Evolutionary conservation across 2,797 vertebrate species (phyloP).

Genomic region (Hydrocynus forskahlii): DNA sequence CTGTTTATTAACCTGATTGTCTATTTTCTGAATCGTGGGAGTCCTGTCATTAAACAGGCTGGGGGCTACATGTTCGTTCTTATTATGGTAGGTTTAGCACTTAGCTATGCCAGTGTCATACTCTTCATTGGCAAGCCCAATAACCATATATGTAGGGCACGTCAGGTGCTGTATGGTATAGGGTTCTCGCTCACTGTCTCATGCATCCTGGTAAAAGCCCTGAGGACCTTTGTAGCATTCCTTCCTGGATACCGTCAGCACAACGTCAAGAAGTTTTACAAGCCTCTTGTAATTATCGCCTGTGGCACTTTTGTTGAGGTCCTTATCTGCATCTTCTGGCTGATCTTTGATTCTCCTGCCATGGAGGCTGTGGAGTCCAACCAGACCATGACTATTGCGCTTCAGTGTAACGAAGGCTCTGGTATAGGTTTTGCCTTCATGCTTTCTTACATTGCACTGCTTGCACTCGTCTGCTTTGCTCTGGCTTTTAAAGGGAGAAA

Average conservation of each 20-base stretch:
- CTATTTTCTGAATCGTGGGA: slow-evolving; percentile 54
- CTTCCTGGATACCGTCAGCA: slow-evolving; percentile 37
- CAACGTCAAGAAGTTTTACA: slow-evolving; percentile 56
- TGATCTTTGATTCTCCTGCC: slow-evolving; percentile 60
- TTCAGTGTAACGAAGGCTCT: slow-evolving; percentile 68
- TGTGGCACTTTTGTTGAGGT: slow-evolving; percentile 56
- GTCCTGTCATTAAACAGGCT: slow-evolving; percentile 65
- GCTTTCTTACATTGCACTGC: slow-evolving; percentile 64
- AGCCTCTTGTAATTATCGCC: slow-evolving; percentile 60
- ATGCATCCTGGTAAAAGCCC: slow-evolving; percentile 67
- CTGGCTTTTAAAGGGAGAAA: slow-evolving; percentile 68
- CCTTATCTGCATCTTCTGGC: slow-evolving; percentile 65
- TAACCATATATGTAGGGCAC: slow-evolving; percentile 57
- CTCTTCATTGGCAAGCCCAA: slow-evolving; percentile 64
- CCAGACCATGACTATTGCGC: slow-evolving; percentile 52
- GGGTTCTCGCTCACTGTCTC: slow-evolving; percentile 69
- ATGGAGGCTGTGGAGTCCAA: slow-evolving; percentile 20
- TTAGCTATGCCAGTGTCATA: slow-evolving; percentile 59
- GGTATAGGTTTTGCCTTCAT: slow-evolving; percentile 64
- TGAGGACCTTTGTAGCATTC: slow-evolving; percentile 65
- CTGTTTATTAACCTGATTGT: slow-evolving; percentile 56
- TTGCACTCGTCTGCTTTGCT: slow-evolving; percentile 66
- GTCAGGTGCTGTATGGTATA: slow-evolving; percentile 65
- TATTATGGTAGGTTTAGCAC: slow-evolving; percentile 59
- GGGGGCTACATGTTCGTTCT: slow-evolving; percentile 64